These are phyloP conservation scores for Phrynocephalus guinanensis DNA, from an alignment of 2,797 vertebrate species.

Conservation along the genomic window DNA sequence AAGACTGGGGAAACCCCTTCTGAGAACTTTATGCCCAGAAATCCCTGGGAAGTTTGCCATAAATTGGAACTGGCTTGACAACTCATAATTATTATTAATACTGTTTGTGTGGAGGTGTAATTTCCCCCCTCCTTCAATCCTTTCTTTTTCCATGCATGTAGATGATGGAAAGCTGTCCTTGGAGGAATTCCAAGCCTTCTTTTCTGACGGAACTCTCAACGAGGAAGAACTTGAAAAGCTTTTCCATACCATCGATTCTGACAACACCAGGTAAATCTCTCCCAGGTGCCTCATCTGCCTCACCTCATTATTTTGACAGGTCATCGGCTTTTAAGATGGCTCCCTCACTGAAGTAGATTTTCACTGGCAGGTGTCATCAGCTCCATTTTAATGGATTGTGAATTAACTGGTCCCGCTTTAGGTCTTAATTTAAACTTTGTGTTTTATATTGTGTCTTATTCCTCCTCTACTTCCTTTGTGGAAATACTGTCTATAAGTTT, in stretches of 20 bases:
- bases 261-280: conserved; percentile 93
- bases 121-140: background rate
- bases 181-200: conserved; percentile 98
- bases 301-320: background rate
- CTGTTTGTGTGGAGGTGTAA: background rate
- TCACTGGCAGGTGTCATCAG: too few species aligned
- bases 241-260: conserved; percentile 96
- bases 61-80: background rate
- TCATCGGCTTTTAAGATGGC: too few species aligned
- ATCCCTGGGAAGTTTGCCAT: background rate
- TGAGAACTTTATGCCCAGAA: background rate
- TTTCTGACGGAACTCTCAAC: conserved; percentile 93
- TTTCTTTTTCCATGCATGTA: conserved; percentile 70
- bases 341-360: too few species aligned
- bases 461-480: too few species aligned
- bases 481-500: too few species aligned
- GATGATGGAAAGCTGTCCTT: conserved; percentile 97
- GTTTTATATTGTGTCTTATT: too few species aligned
- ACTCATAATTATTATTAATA: background rate
- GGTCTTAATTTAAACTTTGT: too few species aligned
- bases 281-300: background rate
- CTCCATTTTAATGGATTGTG: too few species aligned
- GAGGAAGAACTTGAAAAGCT: conserved; percentile 96
- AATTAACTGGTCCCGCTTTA: too few species aligned
- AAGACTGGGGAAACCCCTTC: too few species aligned